These are phyloP conservation scores for Drosophila asahinai DNA, from an alignment of 1,140 invertebrate species.

Conservation along the genomic window DNA sequence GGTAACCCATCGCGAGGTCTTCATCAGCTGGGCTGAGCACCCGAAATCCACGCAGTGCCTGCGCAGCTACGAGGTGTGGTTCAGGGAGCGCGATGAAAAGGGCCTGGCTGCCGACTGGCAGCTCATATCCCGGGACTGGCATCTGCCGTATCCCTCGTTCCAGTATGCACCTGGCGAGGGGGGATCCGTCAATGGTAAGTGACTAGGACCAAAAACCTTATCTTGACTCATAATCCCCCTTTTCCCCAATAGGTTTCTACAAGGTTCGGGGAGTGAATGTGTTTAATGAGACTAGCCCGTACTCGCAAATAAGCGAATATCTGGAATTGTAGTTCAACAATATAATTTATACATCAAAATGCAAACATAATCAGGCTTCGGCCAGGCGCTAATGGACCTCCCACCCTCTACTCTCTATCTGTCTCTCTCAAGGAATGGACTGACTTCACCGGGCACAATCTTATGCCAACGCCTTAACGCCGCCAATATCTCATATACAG, in stretches of 20 bases:
- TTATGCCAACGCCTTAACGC: slow-evolving; percentile 58
- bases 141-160: slow-evolving; percentile 82
- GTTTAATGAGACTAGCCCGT: slow-evolving; percentile 69
- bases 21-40: slow-evolving; percentile 76
- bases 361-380: slow-evolving; percentile 75
- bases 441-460: slow-evolving; percentile 63
- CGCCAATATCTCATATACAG: slow-evolving; percentile 61
- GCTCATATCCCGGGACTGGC: slow-evolving; percentile 63
- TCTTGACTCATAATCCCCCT: not conserved
- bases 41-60: slow-evolving; percentile 66
- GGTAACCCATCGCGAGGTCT: slow-evolving; percentile 69
- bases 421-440: slow-evolving; percentile 60
- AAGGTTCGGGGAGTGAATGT: slow-evolving; percentile 79
- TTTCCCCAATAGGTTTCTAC: slow-evolving; percentile 66
- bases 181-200: slow-evolving; percentile 69
- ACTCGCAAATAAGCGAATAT: slow-evolving; percentile 77
- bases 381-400: slow-evolving; percentile 54
- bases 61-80: slow-evolving; percentile 81
- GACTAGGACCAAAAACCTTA: no score
- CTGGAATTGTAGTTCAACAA: slow-evolving; percentile 72
- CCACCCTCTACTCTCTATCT: slow-evolving; percentile 28
- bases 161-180: slow-evolving; percentile 59
- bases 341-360: slow-evolving; percentile 37
- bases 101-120: slow-evolving; percentile 52
- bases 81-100: slow-evolving; percentile 43